Conservation (phyloP, 2,888 invertebrate genomes). For the Chloroclysta siterata region DNA sequence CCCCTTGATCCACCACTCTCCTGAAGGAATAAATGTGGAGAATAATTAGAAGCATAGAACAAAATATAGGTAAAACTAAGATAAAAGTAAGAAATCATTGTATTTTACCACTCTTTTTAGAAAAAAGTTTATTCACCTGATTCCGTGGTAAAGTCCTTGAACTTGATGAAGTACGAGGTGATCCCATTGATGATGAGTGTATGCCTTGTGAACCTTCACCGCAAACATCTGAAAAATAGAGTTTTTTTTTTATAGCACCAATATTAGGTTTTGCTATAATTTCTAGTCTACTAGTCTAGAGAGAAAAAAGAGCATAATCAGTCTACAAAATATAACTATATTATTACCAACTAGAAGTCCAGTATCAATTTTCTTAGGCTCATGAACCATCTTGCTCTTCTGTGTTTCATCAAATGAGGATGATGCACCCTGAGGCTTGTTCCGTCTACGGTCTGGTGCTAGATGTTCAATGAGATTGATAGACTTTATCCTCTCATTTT, state of each 20-base stretch:
- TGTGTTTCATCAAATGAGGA: slow-evolving; percentile 44
- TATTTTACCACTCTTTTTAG: not conserved
- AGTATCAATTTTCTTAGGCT: slow-evolving; percentile 77
- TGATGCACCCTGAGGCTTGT: slow-evolving; percentile 48
- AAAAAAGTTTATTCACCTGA: slow-evolving; percentile 32
- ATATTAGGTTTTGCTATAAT: not conserved
- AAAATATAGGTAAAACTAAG: no score
- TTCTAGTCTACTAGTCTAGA: no score
- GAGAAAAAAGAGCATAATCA: no score
- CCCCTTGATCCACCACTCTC: slow-evolving; percentile 30
- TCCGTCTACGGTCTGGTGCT: slow-evolving; percentile 68
- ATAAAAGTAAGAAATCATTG: no score
- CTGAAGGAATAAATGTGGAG: slow-evolving; percentile 18
- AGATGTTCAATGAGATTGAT: slow-evolving; percentile 85
- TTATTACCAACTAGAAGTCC: slow-evolving; percentile 73
- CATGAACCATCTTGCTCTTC: slow-evolving; percentile 73
- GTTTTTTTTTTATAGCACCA: not conserved
- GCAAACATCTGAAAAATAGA: slow-evolving; percentile 36
- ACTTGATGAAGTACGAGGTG: slow-evolving; percentile 34
- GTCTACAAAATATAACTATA: no score
- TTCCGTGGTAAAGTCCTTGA: slow-evolving; percentile 32
- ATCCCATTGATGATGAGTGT: slow-evolving; percentile 36
- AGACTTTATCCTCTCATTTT: slow-evolving; percentile 84
- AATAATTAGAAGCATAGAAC: not conserved
- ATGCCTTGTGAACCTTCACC: slow-evolving; percentile 37